phyloP scores from a whole-genome alignment of 2,113 vertebrate genomes.

The Blennius ocellaris region DNA sequence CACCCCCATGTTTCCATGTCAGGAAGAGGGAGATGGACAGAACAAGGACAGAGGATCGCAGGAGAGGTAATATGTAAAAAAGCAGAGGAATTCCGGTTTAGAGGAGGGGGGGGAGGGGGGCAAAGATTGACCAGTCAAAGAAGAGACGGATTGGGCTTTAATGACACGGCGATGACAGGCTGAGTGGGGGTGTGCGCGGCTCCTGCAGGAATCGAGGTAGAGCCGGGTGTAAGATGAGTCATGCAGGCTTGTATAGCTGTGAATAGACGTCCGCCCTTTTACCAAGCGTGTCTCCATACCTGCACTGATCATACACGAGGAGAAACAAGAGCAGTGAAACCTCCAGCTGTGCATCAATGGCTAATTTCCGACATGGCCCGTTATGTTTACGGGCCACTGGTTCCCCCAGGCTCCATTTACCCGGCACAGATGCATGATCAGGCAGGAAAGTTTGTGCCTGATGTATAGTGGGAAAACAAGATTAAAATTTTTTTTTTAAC shows the following conservation, averaged over 20 bases:
- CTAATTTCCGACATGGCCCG: conserved; percentile 39
- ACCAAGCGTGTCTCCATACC: conserved; percentile 41
- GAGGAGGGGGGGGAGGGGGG: not conserved
- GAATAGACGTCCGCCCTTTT: conserved; percentile 48
- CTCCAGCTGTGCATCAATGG: conserved; percentile 60
- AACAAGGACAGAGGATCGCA: conserved; percentile 25
- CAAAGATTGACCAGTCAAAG: conserved; percentile 28
- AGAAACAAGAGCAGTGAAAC: conserved; percentile 36
- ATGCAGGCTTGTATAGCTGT: conserved; percentile 26
- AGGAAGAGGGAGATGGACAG: conserved; percentile 54
- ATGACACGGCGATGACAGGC: conserved; percentile 79
- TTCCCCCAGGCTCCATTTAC: conserved; percentile 28
- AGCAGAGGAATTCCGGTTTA: conserved; percentile 58
- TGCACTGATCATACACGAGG: conserved; percentile 40
- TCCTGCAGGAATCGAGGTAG: conserved; percentile 41
- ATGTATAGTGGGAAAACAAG: conserved; percentile 11
- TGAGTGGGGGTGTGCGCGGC: conserved; percentile 38
- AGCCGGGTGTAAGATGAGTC: conserved; percentile 52
- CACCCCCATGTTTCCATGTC: conserved; percentile 47
- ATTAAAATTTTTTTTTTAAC: not conserved
- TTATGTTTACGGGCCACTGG: conserved; percentile 42
- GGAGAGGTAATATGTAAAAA: conserved; percentile 34
- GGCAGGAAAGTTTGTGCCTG: not conserved
- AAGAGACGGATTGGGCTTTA: conserved; percentile 48
- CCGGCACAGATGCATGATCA: conserved; percentile 35